Conservation (phyloP, 2,888 invertebrate genomes). For the Leptarthrus brevirostris region DNA sequence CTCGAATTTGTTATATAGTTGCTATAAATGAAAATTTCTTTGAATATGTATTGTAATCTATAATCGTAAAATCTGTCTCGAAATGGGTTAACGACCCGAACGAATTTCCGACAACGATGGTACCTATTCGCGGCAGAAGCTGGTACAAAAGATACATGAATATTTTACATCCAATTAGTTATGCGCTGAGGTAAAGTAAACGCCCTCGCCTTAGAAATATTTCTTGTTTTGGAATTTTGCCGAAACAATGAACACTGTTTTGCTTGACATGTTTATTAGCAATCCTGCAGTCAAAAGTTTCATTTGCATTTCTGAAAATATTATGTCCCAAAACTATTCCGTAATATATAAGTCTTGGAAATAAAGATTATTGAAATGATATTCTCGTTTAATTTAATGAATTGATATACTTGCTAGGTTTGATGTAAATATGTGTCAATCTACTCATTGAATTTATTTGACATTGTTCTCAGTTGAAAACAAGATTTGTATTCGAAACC, state of each 20-base stretch:
- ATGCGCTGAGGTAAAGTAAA: conserved; percentile 14
- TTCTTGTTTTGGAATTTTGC: conserved; percentile 5
- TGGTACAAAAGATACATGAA: conserved; percentile 31
- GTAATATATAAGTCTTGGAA: no score
- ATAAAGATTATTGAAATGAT: no score
- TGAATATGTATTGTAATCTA: background rate
- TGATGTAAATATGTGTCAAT: no score
- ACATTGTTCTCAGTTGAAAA: no score
- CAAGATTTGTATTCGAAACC: no score
- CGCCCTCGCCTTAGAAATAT: conserved; percentile 21
- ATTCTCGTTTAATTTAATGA: no score
- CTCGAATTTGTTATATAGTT: background rate
- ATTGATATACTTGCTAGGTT: no score
- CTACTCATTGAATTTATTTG: no score
- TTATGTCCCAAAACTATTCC: no score
- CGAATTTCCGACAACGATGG: background rate
- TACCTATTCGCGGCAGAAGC: conserved; percentile 25
- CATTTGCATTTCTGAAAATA: no score
- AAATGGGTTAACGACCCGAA: conserved; percentile 45
- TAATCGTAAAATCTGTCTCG: conserved; percentile 25
- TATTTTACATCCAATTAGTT: conserved; percentile 34
- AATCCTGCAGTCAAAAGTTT: no score
- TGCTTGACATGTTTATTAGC: background rate
- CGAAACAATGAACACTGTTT: background rate
- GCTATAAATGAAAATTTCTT: conserved; percentile 19